Base-by-base conservation (phyloP, 2,888 invertebrate genomes). In the Nomada lathburiana region DNA sequence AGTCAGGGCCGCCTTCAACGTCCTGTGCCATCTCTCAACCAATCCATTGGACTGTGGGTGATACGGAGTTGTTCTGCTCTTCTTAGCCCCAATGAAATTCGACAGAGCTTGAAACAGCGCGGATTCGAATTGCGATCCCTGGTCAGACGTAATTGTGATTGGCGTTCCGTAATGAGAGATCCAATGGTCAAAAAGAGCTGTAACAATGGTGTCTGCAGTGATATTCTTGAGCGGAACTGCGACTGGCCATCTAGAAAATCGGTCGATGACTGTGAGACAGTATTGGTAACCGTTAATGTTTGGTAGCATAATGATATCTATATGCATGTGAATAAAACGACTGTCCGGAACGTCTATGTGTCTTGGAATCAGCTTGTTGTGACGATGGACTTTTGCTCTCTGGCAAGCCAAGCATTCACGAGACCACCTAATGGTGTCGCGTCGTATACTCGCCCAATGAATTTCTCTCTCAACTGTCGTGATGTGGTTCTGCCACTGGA, bases 141-240 rank as follows among this genome's bases (percentile, higher is more conserved):
- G 89, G 75, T 92, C 92, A 13, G 91, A 89, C 0, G 90, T 91
- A 11, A 92, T 87, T 18, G 79, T 68, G 9, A 67, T 55, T 0
- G 91, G 92, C 1, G 87, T 76, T 9, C 92, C 92, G 72, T 89
- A 93, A 7, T 88, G 75, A 2, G 89, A 64, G 7, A 93, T 84
- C 91, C 91, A 92, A 5, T 81, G 50, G 1, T 47, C 36, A 60
- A 87, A 76, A 53, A 93, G 87, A 0, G 87, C 84, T 3, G 44
- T 23, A 1, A 29, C 23, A 26, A 52, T 23, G 7, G 65, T 65
- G 16, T 65, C 65, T 2, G 65, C 65, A 26, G 52, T 52, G 52
- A 50, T 52, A 26, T 65, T 26, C 26, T 50, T 65, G 10, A 50
- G 50, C 0, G 50, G 50, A 50, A 50, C 13, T 16, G 16, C 50